Base-by-base conservation (phyloP, 2,888 invertebrate genomes). In the Drosophila tripunctata region DNA sequence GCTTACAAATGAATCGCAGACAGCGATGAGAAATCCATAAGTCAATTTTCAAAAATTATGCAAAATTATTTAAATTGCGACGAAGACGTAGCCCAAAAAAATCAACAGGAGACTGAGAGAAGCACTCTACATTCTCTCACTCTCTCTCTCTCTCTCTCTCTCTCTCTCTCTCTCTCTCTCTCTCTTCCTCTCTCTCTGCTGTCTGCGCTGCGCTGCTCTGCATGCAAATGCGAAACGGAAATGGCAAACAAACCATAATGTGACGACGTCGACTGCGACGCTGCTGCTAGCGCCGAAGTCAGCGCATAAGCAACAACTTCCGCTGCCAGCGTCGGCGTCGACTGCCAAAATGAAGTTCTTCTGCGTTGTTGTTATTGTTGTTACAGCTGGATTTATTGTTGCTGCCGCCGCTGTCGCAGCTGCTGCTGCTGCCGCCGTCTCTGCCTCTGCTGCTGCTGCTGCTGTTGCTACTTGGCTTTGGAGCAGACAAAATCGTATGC, bases 21-120 rank as follows among this genome's bases (percentile, higher is more conserved):
- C 51, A 60, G 51, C 82, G 76, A 60, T 67, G 87, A 75, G 79
- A 74, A 87, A 83, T 88, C 78, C 88, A 88, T 88, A 88, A 89
- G 89, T 88, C 86, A 83, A 87, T 84, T 87, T 84, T 80, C 80
- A 78, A 78, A 88, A 88, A 90, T 90, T 89, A 89, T 90, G 90
- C 88, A 89, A 89, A 89, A 89, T 90, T 90, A 89, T 90, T 89
- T 89, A 90, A 89, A 89, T 89, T 87, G 87, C 75, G 83, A 44
- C 27, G 41, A 52, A 21, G 24, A 41, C 50, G 64, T 60, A 66
- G 72, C 77, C 80, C 76, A 83, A 75, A 58, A 41, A 56, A 22
- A 69, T 78, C 85, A 85, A 81, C 82, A 81, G 82, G 78, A 77
- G 87, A n/a, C n/a, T n/a, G 50, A 38, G 17, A 36, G 24, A 24